Evolutionary conservation across 2,113 vertebrate genomes (phyloP), one percentile per base, ranked within the genome.

Genomic region (Castor canadensis): DNA sequence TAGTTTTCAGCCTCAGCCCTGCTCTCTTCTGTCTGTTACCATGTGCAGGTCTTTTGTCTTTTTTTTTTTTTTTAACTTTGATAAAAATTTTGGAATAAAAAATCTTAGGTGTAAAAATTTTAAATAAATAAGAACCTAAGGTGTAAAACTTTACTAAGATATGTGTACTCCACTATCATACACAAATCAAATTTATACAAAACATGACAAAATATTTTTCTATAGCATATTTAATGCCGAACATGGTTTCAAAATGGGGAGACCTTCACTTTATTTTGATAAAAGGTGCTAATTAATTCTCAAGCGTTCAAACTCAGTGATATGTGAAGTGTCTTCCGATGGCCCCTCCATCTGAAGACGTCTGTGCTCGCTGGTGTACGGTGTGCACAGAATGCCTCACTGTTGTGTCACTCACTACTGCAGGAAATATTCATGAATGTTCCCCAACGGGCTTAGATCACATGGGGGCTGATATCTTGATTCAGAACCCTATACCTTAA

Each of bases 341-440:
- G 26, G 43, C 20, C 26, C 75, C 47, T 87, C 79, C 58, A 54
- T 52, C 87, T 24, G 24, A 85, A 92, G 79, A 88, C 95, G 73
- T 92, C 88, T 94, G 82, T 69, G 85, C 38, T 91, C 43, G 58
- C 35, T 56, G 72, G 79, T 58, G 73, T 60, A 62, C 47, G 52
- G 75, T 17, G 80, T 32, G 13, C 76, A 56, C 6, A 32, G 94
- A n/a, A 66, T 52, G 32, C 82, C 56, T 83, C 69, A 66, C 86
- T 71, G 77, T 93, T 73, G 87, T 83, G 79, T 86, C 92, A 87
- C 72, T 96, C 77, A 56, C 91, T 89, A 80, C 82, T n/a, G 22
- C 82, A 67, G 76, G 58, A 97, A 97, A 98, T 98, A 97, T 97
- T 98, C 82, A 97, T 97, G 86, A 86, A 40, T 30, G 17, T 93